Percentiles rank a stretch among this genome's conserved stretches.
These are phyloP conservation scores for Cantharis rustica DNA, from an alignment of 2,888 invertebrate species.

Conservation along the genomic window DNA sequence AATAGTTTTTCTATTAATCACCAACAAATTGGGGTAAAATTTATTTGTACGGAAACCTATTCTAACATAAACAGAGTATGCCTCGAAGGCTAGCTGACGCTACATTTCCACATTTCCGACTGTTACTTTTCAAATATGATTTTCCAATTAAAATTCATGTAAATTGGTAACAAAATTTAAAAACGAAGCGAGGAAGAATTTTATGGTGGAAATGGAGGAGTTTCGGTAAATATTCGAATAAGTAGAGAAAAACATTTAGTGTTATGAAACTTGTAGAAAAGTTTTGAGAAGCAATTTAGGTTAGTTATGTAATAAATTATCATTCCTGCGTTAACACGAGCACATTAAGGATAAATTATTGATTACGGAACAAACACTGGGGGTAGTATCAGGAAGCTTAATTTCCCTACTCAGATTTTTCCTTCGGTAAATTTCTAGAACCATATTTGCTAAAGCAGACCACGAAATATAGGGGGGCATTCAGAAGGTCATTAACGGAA, in stretches of 20 bases:
- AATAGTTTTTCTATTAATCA: neutral
- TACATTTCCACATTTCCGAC: neutral
- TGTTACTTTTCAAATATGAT: neutral
- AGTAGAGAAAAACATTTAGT: neutral
- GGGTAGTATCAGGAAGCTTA: neutral
- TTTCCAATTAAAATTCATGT: neutral
- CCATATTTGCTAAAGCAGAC: conserved; percentile 8
- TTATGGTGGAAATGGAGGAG: neutral
- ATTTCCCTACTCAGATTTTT: conserved; percentile 5
- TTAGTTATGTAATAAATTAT: conserved; percentile 3
- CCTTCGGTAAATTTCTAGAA: neutral
- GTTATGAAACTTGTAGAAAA: neutral
- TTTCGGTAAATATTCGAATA: neutral
- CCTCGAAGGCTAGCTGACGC: neutral
- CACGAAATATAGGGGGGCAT: conserved; percentile 9
- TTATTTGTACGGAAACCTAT: neutral
- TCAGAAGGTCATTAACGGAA: conserved; percentile 7
- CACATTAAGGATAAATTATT: conserved; percentile 6
- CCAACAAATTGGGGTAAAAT: neutral
- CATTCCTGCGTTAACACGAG: neutral
- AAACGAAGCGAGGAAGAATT: neutral
- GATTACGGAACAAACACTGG: neutral
- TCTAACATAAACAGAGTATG: neutral
- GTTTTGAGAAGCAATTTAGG: neutral
- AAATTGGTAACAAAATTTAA: neutral